Conservation (phyloP, 2,888 invertebrate genomes). For the Teinopalpus imperialis region DNA sequence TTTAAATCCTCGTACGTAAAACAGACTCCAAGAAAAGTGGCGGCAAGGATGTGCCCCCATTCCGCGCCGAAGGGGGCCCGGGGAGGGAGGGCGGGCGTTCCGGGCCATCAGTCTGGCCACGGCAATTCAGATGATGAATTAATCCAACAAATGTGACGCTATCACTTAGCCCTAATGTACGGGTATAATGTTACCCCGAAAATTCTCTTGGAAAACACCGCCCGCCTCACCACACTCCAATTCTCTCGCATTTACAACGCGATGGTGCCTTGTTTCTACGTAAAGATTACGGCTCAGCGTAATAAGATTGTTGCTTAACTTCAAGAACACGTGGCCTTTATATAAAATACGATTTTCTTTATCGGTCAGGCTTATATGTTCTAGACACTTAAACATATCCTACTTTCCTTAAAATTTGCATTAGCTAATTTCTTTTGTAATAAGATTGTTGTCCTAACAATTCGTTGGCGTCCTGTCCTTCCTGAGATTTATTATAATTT, state of each 20-base stretch:
- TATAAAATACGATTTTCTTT: too few relatives aligned
- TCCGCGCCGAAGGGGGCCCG: slow-evolving; percentile 34
- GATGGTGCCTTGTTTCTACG: slow-evolving; percentile 13
- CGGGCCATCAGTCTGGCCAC: slow-evolving; percentile 81
- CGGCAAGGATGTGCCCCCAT: slow-evolving; percentile 37
- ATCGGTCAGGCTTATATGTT: too few relatives aligned
- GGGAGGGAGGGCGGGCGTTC: slow-evolving; percentile 53
- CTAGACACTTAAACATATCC: too few relatives aligned
- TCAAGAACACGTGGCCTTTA: slow-evolving; percentile 2
- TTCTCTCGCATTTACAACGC: slow-evolving; percentile 4
- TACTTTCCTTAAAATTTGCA: too few relatives aligned
- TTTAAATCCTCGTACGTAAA: slow-evolving; percentile 66
- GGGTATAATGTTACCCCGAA: slow-evolving; percentile 79
- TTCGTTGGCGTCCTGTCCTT: too few relatives aligned
- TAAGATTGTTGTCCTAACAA: too few relatives aligned
- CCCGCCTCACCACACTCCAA: slow-evolving; percentile 6
- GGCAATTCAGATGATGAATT: slow-evolving; percentile 83
- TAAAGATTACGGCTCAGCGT: slow-evolving; percentile 7
- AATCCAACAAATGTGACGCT: slow-evolving; percentile 82
- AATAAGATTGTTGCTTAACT: slow-evolving; percentile 10
- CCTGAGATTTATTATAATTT: too few relatives aligned
- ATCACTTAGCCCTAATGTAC: slow-evolving; percentile 82
- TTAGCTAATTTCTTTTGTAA: too few relatives aligned
- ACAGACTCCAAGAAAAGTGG: slow-evolving; percentile 51
- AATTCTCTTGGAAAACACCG: slow-evolving; percentile 51